Percentiles rank a stretch among this genome's conserved stretches.
Conservation (phyloP, 2,113 vertebrate genomes). For the Brienomyrus longianalis region DNA sequence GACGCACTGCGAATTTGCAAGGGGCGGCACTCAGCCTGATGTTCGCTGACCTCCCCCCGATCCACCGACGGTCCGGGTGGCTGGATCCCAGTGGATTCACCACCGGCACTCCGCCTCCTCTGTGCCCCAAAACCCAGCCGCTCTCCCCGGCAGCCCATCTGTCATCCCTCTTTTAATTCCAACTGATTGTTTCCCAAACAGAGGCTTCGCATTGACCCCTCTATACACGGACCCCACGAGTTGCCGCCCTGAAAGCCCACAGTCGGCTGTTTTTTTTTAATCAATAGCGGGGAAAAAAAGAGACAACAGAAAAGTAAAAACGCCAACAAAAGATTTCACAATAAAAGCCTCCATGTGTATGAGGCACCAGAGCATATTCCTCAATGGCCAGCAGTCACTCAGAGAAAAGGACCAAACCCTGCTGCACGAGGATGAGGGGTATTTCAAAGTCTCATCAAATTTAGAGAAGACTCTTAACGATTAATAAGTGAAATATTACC, state of each 20-base stretch:
- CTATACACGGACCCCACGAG: conserved; percentile 28
- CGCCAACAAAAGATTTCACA: background rate
- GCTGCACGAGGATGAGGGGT: background rate
- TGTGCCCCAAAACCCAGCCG: conserved; percentile 16
- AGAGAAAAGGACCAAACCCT: background rate
- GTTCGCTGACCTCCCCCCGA: background rate
- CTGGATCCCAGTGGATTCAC: background rate
- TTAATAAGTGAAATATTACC: background rate
- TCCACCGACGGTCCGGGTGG: background rate
- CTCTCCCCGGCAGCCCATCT: conserved; percentile 43
- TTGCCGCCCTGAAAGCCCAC: background rate
- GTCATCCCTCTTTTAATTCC: conserved; percentile 46
- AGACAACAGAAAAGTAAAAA: background rate
- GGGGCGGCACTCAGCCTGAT: background rate
- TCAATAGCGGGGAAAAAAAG: background rate
- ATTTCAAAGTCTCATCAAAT: background rate
- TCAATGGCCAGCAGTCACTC: background rate
- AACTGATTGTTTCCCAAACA: conserved; percentile 50
- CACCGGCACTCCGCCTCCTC: background rate
- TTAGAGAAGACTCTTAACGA: background rate
- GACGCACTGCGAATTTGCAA: background rate
- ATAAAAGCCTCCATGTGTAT: conserved; percentile 3
- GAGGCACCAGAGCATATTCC: background rate
- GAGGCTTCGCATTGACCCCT: conserved; percentile 22
- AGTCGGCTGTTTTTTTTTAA: background rate